Conservation (phyloP, 2,888 invertebrate species). For the Tiliacea aurago region DNA sequence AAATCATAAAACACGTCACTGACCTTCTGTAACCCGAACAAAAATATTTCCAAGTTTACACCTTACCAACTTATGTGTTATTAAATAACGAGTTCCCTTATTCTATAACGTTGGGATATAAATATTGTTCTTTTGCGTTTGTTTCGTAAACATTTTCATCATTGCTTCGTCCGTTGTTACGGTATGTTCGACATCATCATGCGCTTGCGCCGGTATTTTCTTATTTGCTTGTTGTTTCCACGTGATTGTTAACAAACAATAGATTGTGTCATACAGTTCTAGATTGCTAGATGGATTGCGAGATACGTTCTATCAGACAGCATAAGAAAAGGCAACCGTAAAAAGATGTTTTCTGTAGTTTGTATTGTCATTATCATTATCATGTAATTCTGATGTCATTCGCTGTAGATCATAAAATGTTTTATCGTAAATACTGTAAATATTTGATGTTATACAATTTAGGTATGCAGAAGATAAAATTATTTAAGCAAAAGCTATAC, state of each 20-base stretch:
- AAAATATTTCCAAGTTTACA: conserved; percentile 38
- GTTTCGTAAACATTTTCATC: conserved; percentile 60
- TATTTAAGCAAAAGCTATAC: conserved; percentile 6
- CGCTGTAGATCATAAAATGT: conserved; percentile 14
- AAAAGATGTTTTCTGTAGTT: conserved; percentile 1
- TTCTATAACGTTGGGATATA: conserved; percentile 38
- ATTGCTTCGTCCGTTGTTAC: conserved; percentile 44
- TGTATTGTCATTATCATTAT: conserved; percentile 7
- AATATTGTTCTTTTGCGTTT: conserved; percentile 52
- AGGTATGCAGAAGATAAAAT: conserved; percentile 26
- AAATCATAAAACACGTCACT: conserved; percentile 20
- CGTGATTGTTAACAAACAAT: conserved; percentile 35
- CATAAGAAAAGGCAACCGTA: conserved; percentile 2
- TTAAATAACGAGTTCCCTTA: conserved; percentile 38
- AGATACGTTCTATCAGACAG: not conserved
- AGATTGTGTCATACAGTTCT: conserved; percentile 16
- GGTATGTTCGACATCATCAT: conserved; percentile 31
- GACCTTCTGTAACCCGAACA: conserved; percentile 19
- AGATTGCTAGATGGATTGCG: conserved; percentile 7
- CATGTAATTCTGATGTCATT: conserved; percentile 42
- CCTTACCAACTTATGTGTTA: conserved; percentile 17
- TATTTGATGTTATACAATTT: conserved; percentile 33
- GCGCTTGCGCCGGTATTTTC: conserved; percentile 14
- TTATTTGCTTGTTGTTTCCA: conserved; percentile 31
- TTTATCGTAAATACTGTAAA: conserved; percentile 25